Conservation (phyloP, 2,113 vertebrate genomes). For the Gobius niger region DNA sequence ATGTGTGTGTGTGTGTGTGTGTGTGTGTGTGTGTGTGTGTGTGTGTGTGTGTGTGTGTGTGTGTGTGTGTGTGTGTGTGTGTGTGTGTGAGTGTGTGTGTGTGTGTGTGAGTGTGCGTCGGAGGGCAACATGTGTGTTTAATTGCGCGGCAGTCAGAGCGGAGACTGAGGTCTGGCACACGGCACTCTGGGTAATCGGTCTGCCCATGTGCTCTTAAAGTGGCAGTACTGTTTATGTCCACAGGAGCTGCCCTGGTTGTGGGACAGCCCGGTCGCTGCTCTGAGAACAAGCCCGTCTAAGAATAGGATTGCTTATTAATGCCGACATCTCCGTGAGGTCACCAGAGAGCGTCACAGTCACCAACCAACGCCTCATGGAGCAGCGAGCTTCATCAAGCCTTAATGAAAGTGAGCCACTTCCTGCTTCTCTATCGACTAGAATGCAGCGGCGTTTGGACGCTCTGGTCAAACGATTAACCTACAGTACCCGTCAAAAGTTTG, state of each 20-base stretch:
- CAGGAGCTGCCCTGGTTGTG: neutral
- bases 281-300: too few species aligned
- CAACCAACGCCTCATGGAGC: too few species aligned
- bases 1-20: conserved; percentile 20
- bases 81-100: conserved; percentile 18
- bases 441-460: too few species aligned
- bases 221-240: conserved; percentile 40
- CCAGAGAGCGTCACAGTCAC: too few species aligned
- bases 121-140: conserved; percentile 67
- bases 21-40: conserved; percentile 7
- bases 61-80: conserved; percentile 7
- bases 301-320: too few species aligned
- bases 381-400: too few species aligned
- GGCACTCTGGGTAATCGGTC: conserved; percentile 67
- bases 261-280: neutral
- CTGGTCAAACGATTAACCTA: too few species aligned
- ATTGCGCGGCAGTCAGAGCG: conserved; percentile 67
- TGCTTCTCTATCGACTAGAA: too few species aligned
- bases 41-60: neutral
- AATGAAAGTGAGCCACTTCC: too few species aligned
- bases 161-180: conserved; percentile 80
- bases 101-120: neutral
- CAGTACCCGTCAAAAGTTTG: too few species aligned
- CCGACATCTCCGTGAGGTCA: too few species aligned
- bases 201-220: conserved; percentile 52